Percentiles rank a stretch among this genome's conserved stretches.
Conservation (phyloP, 2,797 vertebrate genomes). For the Acanthopagrus latus region DNA sequence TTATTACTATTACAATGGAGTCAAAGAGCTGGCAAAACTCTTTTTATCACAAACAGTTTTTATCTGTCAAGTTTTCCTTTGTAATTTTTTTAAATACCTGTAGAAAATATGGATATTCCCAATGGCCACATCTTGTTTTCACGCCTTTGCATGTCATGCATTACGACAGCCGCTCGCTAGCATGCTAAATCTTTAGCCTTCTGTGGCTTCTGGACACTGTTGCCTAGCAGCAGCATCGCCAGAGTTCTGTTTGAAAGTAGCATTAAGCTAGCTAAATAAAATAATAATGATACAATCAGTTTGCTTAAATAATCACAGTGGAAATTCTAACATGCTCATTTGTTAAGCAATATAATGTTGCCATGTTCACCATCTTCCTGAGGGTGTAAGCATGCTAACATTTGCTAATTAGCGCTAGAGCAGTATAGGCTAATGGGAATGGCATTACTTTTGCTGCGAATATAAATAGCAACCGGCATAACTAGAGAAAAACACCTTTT, state of each 20-base stretch:
- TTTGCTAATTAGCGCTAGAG: background rate
- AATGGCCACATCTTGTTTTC: too few species aligned
- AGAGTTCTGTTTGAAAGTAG: too few species aligned
- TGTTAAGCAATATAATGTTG: background rate
- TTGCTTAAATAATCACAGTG: background rate
- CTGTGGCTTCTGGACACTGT: too few species aligned
- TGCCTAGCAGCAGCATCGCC: too few species aligned
- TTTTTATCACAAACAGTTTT: background rate
- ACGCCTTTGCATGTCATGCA: too few species aligned
- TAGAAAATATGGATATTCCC: too few species aligned
- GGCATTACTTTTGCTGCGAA: background rate
- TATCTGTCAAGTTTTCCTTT: too few species aligned
- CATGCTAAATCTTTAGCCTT: too few species aligned
- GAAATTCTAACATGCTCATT: background rate
- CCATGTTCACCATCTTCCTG: background rate
- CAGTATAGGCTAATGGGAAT: background rate
- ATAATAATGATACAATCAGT: background rate
- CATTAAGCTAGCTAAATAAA: background rate
- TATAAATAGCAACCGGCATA: background rate
- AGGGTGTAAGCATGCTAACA: background rate
- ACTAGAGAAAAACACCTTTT: background rate
- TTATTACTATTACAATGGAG: background rate
- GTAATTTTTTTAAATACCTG: too few species aligned
- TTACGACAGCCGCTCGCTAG: too few species aligned
- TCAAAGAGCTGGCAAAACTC: background rate